A percentile compares a stretch with the other conserved stretches of the same genome.
These are phyloP conservation scores for Boleophthalmus pectinirostris DNA, from an alignment of 2,113 vertebrate species.

Conservation along the genomic window DNA sequence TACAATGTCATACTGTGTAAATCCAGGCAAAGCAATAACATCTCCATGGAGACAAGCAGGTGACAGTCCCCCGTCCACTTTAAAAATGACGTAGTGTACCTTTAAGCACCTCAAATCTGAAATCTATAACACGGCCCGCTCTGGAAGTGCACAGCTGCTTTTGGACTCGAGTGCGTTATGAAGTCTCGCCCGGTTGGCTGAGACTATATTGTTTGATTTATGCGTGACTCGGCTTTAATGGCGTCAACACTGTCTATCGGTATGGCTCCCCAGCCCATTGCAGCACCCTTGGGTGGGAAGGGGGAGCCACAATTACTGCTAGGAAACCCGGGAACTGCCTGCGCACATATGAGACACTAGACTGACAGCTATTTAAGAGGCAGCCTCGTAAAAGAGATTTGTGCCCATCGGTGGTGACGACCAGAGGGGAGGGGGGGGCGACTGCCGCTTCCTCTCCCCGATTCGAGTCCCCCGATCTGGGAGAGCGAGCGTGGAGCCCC, in stretches of 20 bases:
- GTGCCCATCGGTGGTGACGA: constrained; percentile 58
- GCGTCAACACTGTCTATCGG: constrained; percentile 71
- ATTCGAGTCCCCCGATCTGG: constrained; percentile 60
- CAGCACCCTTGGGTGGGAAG: constrained; percentile 50
- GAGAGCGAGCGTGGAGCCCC: constrained; percentile 67
- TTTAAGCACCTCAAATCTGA: neutral
- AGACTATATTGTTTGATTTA: constrained; percentile 66
- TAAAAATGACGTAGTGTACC: too few species aligned
- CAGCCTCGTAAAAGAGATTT: constrained; percentile 81
- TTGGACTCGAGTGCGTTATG: constrained; percentile 17
- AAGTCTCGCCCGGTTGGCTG: constrained; percentile 19
- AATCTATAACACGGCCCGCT: neutral
- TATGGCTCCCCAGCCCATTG: constrained; percentile 68
- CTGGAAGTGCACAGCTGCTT: constrained; percentile 19
- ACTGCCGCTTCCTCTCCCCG: constrained; percentile 41
- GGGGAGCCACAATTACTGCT: constrained; percentile 77
- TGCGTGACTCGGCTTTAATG: constrained; percentile 71
- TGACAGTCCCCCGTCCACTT: too few species aligned
- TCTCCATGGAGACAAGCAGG: neutral
- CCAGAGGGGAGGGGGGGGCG: constrained; percentile 45
- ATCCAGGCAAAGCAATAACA: neutral
- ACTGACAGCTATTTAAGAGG: constrained; percentile 82
- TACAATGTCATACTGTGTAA: too few species aligned
- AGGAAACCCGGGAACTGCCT: constrained; percentile 53
- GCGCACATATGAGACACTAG: constrained; percentile 67